Evolutionary conservation across 2,113 vertebrate genomes (phyloP), one percentile per base, ranked within the genome.

Genomic region (Tragelaphus buxtoni): DNA sequence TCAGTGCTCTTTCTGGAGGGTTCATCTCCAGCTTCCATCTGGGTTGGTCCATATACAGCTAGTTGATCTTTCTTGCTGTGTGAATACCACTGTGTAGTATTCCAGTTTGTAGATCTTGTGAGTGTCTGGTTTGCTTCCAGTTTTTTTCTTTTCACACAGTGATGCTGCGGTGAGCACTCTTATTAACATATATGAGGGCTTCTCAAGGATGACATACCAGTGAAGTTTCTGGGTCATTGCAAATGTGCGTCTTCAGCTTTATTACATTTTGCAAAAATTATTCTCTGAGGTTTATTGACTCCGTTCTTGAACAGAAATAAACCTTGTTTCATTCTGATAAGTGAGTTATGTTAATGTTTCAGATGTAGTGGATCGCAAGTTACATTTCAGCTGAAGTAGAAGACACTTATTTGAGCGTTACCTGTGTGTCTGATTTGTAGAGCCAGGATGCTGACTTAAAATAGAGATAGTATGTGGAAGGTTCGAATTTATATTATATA

Each of bases 191-290:
- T 0, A 5, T 5, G 45, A 84, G 72, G 24, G 9, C 65, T 82
- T 90, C 81, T 96, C 56, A 47, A 42, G 56, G 69, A 9, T 65
- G 49, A 51, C 47, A 35, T 8, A 87, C 58, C 24, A 39, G 7
- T 90, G 28, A 60, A 16, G 45, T 91, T 92, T 69, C 83, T 94
- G 65, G 39, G 49, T 92, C 22, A 5, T 11, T 82, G 63, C 45
- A 63, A 76, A 65, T 22, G 47, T 60, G 63, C 2, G 11, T 69
- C 51, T 91, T 93, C 4, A 45, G n/a, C 51, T 81, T 91, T 61
- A 56, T 86, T 93, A 96, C 53, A 56, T n/a, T 30, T 90, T 90
- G 56, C 18, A 87, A 69, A 96, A 91, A 53, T 69, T 35, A 92
- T 69, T 32, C 32, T n/a, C 26, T 28, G 60, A 49, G n/a, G 35